Conservation (phyloP, 2,888 invertebrate species). For the Barypeithes pellucidus region DNA sequence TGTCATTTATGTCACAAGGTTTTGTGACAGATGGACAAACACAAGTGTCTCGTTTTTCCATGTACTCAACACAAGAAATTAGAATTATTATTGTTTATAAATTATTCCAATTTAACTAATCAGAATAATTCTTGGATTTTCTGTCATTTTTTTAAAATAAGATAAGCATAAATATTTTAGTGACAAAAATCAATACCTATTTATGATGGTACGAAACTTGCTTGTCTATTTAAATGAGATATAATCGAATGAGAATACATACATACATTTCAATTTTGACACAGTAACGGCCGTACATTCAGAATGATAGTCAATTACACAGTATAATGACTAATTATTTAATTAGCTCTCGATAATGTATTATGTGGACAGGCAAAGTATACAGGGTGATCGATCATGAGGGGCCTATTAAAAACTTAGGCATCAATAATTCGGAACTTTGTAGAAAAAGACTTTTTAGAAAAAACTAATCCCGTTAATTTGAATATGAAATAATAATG, state of each 20-base stretch:
- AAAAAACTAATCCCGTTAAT: neutral
- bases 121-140: too few relatives aligned
- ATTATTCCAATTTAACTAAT: too few relatives aligned
- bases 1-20: too few relatives aligned
- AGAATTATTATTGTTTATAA: too few relatives aligned
- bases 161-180: too few relatives aligned
- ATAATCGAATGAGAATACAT: neutral
- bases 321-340: neutral
- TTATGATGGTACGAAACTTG: neutral
- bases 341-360: neutral
- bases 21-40: too few relatives aligned
- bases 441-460: too few relatives aligned
- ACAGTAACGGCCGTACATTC: neutral
- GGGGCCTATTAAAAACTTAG: neutral
- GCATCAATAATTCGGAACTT: too few relatives aligned
- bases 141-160: too few relatives aligned
- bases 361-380: neutral
- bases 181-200: neutral
- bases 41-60: too few relatives aligned
- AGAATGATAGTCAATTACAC: constrained; percentile 2
- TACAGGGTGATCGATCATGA: neutral
- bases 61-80: too few relatives aligned
- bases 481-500: neutral
- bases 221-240: neutral
- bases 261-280: neutral